Evolutionary conservation across 2,113 vertebrate species (phyloP), one percentile per base, ranked within the genome.

Genomic region (Lichenostomus cassidix): DNA sequence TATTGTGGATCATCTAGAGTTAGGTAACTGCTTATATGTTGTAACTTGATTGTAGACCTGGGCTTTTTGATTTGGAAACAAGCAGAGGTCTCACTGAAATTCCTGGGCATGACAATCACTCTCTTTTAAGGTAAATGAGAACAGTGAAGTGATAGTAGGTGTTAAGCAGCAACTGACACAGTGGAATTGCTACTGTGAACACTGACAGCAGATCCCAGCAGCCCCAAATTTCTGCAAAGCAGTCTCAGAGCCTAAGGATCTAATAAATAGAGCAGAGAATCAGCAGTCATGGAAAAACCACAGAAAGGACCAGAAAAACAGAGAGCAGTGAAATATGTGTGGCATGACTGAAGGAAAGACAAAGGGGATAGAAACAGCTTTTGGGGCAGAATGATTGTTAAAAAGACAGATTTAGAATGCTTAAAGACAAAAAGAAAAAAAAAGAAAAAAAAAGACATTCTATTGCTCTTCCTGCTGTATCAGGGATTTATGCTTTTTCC

Each of bases 401-500:
- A 85, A 91, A 95, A 88, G 67, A 79, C 33, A 77, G 70, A 87
- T 95, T 87, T 90, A 92, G 55, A 83, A 74, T 63, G 37, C 39
- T 85, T 87, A 59, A 58, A 67, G 23, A 27, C 5, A 77, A 44
- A 62, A 64, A 67, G n/a, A 41, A 21, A 17, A n/a, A 27, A n/a
- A 42, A 42, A 44, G 8, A 44, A 15, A 44, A 44, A 15, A 44
- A 46, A 22, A 1, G 1, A 8, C 37, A 23, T 83, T 47, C 35
- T 81, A 9, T 73, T 94, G 21, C 60, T 89, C 46, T 81, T 80
- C 44, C 41, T 81, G 60, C 68, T 81, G 20, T 69, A 83, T 86
- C 73, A 83, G 18, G 44, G 56, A 71, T 86, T 95, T 94, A 75
- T 83, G n/a, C n/a, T 90, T 67, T 37, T 46, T 93, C 52, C 52